phyloP scores from a whole-genome alignment of 2,113 vertebrate genomes.

The Vireo altiloquus region DNA sequence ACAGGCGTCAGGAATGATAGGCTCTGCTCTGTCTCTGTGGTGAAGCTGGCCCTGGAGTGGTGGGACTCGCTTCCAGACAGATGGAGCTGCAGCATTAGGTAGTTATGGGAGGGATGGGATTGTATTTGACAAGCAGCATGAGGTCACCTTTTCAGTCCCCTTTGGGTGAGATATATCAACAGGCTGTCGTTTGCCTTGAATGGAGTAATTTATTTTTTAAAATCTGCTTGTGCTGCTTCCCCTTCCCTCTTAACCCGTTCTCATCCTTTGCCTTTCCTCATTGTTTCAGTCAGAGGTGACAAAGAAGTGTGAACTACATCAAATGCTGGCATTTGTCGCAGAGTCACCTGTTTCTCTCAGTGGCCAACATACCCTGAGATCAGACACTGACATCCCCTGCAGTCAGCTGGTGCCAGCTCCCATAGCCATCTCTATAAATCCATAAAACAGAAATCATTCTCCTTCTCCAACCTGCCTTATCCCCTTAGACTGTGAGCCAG shows the following conservation, averaged over 20 bases:
- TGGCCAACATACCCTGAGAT: rapidly evolving
- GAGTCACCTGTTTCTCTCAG: neutral
- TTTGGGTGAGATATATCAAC: slow-evolving; percentile 27
- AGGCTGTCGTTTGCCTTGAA: neutral
- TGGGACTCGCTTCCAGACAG: neutral
- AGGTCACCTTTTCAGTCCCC: slow-evolving; percentile 23
- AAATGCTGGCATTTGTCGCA: neutral
- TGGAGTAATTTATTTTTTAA: neutral
- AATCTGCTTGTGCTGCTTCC: neutral
- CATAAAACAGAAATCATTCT: neutral
- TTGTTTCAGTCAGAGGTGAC: neutral
- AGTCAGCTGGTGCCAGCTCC: neutral
- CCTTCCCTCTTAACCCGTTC: slow-evolving; percentile 2
- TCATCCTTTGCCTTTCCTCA: neutral
- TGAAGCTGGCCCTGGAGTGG: neutral
- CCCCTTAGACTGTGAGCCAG: neutral
- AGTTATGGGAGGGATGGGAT: neutral
- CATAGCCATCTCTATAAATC: neutral
- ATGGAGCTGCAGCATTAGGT: neutral
- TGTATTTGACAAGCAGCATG: slow-evolving; percentile 6
- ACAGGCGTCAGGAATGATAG: neutral
- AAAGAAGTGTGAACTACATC: neutral
- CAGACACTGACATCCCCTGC: neutral
- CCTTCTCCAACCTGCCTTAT: neutral
- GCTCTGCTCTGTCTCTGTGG: neutral